Evolutionary conservation across 2,113 vertebrate genomes (phyloP), one percentile per base, ranked within the genome.

Genomic region (Micronisus gabar): DNA sequence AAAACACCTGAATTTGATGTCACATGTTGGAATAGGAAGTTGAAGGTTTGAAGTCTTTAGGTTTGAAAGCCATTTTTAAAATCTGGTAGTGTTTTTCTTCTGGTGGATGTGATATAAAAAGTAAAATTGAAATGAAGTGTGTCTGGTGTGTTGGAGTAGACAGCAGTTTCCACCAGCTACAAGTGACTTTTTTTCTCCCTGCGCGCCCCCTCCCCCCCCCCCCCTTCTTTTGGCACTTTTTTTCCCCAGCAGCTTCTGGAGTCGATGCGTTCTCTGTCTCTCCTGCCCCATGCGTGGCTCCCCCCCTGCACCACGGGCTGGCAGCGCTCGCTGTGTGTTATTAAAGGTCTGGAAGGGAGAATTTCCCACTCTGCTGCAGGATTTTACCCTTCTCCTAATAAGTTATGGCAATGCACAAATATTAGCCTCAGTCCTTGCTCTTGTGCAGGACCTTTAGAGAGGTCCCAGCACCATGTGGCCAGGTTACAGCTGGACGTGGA

Each of bases 381-480:
- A 13, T 81, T 95, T 86, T 67, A 10, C 62, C 52, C 5, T 36
- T 88, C 12, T 62, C 26, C 22, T 7, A 2, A 1, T 15, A 50
- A 47, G 15, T 80, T 52, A 20, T 2, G 36, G 45, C 32, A 40
- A 21, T 1, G 15, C 52, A 15, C 13, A 17, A 20, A 11, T 6
- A 18, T 27, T 25, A 45, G 36, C 67, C 40, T 56, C 26, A 27
- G 23, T 6, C 43, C 53, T 38, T 55, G 13, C 41, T 74, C 15
- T 59, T 3, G 15, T 17, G 26, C 13, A n/a, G 73, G 41, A 29
- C 32, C 27, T 72, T 25, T 18, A 67, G 63, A 36, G 36, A 7
- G 27, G 9, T 59, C 32, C 19, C 43, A 67, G 61, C 29, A 2
- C n/a, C 0, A 1, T 0, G 0, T 1, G 40, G 30, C 38, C 0